A percentile compares a stretch with the other conserved stretches of the same genome.
phyloP scores from a whole-genome alignment of 2,113 vertebrate species.

The Tetraodon nigroviridis region DNA sequence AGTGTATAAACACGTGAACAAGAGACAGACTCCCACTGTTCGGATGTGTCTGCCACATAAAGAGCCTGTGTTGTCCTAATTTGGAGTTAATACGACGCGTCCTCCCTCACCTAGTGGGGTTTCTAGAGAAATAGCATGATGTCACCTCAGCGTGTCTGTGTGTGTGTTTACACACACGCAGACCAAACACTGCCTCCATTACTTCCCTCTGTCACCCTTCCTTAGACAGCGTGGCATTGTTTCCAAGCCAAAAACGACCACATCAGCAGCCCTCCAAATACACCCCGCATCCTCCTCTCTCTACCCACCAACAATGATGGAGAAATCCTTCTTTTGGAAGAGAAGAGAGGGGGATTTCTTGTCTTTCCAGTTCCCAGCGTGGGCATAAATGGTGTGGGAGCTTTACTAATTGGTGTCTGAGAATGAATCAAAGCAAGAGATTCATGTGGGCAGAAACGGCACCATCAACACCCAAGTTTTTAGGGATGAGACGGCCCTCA shows the following conservation, averaged over 20 bases:
- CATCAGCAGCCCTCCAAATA: constrained; percentile 51
- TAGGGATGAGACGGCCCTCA: too few species aligned
- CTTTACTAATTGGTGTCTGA: constrained; percentile 56
- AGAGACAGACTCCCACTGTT: constrained; percentile 10
- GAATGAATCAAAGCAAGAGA: constrained; percentile 1
- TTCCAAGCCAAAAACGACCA: constrained; percentile 55
- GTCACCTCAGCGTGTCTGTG: constrained; percentile 35
- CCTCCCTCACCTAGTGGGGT: constrained; percentile 42
- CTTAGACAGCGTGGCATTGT: constrained; percentile 62
- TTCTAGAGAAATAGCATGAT: constrained; percentile 41
- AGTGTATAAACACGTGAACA: background rate
- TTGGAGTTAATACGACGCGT: constrained; percentile 40
- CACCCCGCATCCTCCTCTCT: constrained; percentile 55
- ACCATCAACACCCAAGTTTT: too few species aligned
- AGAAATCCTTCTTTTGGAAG: constrained; percentile 55
- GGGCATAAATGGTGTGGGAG: constrained; percentile 46
- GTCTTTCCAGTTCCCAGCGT: constrained; percentile 51
- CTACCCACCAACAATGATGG: constrained; percentile 47
- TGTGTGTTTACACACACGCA: background rate
- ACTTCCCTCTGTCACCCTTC: constrained; percentile 40
- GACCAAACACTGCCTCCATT: constrained; percentile 27
- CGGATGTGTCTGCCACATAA: constrained; percentile 22
- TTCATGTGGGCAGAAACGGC: too few species aligned
- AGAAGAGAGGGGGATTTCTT: constrained; percentile 50
- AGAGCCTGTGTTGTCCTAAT: constrained; percentile 31